Conservation (phyloP, 2,113 vertebrate genomes). For the Cephalopterus ornatus region DNA sequence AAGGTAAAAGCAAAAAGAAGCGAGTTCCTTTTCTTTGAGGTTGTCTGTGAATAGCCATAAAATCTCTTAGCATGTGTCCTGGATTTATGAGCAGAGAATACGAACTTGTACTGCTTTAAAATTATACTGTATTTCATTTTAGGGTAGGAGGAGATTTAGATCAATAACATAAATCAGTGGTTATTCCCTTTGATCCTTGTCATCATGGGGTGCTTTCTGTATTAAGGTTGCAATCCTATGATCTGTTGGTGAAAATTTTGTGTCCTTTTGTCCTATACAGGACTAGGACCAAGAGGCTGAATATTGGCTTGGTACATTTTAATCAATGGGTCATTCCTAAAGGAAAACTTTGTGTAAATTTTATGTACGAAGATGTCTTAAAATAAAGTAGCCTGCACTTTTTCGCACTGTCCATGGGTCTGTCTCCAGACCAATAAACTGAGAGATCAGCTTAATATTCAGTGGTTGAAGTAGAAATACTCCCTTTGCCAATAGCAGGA, state of each 20-base stretch:
- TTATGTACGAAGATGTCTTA: background rate
- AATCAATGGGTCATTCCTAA: background rate
- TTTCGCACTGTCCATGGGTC: background rate
- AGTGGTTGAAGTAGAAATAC: background rate
- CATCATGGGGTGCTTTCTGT: fast-evolving
- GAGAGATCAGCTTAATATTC: background rate
- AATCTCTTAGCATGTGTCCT: background rate
- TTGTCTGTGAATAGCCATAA: background rate
- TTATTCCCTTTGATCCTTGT: background rate
- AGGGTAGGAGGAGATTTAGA: background rate
- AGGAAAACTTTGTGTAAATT: background rate
- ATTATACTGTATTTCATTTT: background rate
- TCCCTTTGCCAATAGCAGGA: background rate
- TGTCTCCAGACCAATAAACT: background rate
- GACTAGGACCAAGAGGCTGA: background rate
- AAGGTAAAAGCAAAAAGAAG: background rate
- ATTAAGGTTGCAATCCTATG: background rate
- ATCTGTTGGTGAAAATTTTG: background rate
- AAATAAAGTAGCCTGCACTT: background rate
- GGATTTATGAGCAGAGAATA: background rate
- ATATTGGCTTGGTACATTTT: background rate
- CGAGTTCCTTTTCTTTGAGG: background rate
- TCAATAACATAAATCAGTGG: background rate
- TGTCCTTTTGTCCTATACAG: background rate
- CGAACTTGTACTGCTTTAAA: background rate